A percentile compares a stretch with the other conserved stretches of the same genome.
These are phyloP conservation scores for Fringilla coelebs DNA, from an alignment of 2,797 vertebrate species.

Conservation along the genomic window DNA sequence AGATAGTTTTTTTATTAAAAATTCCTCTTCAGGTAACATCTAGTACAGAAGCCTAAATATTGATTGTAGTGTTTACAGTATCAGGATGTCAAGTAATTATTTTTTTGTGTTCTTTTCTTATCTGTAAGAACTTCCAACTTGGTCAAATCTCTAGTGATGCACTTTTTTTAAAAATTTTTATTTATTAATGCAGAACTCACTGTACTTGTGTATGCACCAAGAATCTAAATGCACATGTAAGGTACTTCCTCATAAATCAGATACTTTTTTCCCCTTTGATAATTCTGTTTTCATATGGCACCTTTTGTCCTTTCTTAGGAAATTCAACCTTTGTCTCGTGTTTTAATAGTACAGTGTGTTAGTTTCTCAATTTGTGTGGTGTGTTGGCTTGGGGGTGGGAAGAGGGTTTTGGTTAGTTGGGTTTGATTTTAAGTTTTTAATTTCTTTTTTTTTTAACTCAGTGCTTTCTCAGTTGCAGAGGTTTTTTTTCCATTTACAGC, in stretches of 20 bases:
- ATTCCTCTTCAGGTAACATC: fast-evolving
- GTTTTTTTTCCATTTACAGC: neutral
- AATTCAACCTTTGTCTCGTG: neutral
- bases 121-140: neutral
- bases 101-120: neutral
- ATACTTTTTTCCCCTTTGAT: neutral
- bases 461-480: neutral
- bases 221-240: neutral
- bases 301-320: neutral
- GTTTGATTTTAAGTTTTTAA: neutral
- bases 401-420: fast-evolving
- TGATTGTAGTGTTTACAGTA: neutral
- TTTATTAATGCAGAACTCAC: neutral
- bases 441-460: neutral
- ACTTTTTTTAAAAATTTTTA: neutral
- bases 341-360: neutral
- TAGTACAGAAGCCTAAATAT: neutral
- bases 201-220: neutral
- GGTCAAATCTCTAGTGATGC: neutral
- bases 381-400: neutral
- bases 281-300: neutral
- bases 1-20: neutral
- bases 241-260: neutral
- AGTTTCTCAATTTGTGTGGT: neutral
- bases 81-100: neutral